Conservation (phyloP, 37 sponge, comb jelly and placozoan genomes). For the Oopsacas minuta region DNA sequence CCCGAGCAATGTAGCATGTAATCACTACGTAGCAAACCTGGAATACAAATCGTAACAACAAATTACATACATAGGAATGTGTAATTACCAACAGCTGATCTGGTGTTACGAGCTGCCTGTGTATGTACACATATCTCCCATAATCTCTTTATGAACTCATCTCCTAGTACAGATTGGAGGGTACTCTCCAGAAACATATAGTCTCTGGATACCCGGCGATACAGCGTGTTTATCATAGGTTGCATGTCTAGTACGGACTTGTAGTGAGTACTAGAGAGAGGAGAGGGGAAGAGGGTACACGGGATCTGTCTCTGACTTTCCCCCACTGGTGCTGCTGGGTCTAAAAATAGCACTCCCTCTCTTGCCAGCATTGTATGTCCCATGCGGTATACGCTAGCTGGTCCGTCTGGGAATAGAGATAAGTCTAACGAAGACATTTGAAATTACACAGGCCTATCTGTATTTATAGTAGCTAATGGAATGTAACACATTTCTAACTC, state of each 20-base stretch:
- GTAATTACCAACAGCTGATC: not conserved
- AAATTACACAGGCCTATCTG: too few relatives aligned
- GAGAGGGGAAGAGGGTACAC: conserved; percentile 1
- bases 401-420: not conserved
- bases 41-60: too few relatives aligned
- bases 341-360: not conserved
- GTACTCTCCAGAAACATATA: not conserved
- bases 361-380: not conserved
- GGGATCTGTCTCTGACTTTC: not conserved
- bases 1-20: not conserved
- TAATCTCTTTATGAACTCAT: not conserved
- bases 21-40: not conserved
- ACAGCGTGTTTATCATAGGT: not conserved
- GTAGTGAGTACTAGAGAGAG: not conserved
- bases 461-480: too few relatives aligned
- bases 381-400: not conserved
- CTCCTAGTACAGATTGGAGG: not conserved
- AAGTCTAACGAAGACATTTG: not conserved
- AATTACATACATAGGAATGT: too few relatives aligned
- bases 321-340: not conserved
- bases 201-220: not conserved
- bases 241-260: not conserved
- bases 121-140: not conserved
- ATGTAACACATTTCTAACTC: too few relatives aligned
- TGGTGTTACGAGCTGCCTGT: not conserved